Evolutionary conservation across 2,888 invertebrate species (phyloP).

Genomic region (Leptopilina myrica): DNA sequence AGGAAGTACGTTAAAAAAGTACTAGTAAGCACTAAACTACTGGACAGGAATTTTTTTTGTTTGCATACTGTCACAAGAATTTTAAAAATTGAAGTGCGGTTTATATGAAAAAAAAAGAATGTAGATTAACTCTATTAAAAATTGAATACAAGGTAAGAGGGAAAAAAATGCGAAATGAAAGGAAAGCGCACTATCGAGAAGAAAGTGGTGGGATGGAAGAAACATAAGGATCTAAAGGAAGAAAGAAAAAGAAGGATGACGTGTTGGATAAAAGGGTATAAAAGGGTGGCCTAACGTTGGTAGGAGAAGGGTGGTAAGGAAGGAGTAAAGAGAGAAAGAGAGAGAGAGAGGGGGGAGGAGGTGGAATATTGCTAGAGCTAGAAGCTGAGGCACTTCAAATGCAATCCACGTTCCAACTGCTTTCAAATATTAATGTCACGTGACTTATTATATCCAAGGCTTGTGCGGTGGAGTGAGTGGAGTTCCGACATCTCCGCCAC

Average conservation of each 20-base stretch:
- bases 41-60: no score
- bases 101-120: no score
- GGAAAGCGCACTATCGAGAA: neutral
- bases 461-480: conserved; percentile 71
- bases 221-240: conserved; percentile 33
- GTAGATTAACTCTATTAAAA: neutral
- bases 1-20: no score
- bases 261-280: conserved; percentile 28
- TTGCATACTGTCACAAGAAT: no score
- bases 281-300: conserved; percentile 13
- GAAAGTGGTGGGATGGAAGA: conserved; percentile 41
- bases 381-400: conserved; percentile 69
- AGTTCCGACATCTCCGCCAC: conserved; percentile 60
- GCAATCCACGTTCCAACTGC: conserved; percentile 76
- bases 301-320: conserved; percentile 43
- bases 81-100: no score
- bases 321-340: no score
- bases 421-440: conserved; percentile 77
- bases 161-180: neutral
- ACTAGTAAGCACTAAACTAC: no score
- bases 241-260: conserved; percentile 30
- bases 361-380: conserved; percentile 67
- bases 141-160: neutral
- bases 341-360: conserved; percentile 51
- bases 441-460: conserved; percentile 76